These are phyloP conservation scores for Crambe crambe DNA, from an alignment of 37 sponge, comb jelly and placozoan species.

Conservation along the genomic window DNA sequence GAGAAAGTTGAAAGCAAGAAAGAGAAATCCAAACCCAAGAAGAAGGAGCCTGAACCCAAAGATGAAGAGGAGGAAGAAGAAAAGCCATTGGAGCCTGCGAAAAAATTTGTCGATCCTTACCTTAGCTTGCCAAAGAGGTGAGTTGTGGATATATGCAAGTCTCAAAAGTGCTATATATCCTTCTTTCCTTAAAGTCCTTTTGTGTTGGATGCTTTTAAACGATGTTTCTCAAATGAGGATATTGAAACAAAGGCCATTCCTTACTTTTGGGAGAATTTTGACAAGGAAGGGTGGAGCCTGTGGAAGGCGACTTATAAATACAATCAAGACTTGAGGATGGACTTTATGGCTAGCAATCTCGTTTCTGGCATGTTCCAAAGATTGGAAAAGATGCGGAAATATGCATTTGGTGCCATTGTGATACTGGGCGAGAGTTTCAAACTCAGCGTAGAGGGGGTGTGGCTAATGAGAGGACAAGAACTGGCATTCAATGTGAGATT, in stretches of 20 bases:
- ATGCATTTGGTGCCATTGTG: constrained; percentile 78
- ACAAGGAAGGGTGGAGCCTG: constrained; percentile 84
- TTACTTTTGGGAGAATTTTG: constrained; percentile 91
- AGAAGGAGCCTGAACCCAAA: constrained; percentile 36
- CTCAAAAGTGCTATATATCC: not conserved
- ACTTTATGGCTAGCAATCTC: constrained; percentile 89
- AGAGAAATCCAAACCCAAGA: constrained; percentile 46
- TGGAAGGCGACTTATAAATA: constrained; percentile 82
- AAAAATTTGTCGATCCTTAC: constrained; percentile 84
- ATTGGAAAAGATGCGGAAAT: constrained; percentile 82
- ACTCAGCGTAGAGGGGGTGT: constrained; percentile 65
- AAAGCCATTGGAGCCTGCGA: constrained; percentile 32
- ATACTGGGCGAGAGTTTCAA: constrained; percentile 73
- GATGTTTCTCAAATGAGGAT: constrained; percentile 87
- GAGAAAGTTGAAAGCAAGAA: constrained; percentile 42
- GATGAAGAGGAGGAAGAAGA: constrained; percentile 78
- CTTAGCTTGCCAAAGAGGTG: constrained; percentile 74
- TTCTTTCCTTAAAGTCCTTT: constrained; percentile 58
- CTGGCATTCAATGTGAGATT: constrained; percentile 75
- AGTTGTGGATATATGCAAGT: not conserved
- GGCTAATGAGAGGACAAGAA: constrained; percentile 90
- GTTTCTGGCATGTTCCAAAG: constrained; percentile 90
- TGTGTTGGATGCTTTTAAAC: constrained; percentile 86
- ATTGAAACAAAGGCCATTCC: constrained; percentile 78
- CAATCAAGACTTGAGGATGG: constrained; percentile 61